These are phyloP conservation scores for Ophion ellenae DNA, from an alignment of 2,888 invertebrate species.

Conservation along the genomic window DNA sequence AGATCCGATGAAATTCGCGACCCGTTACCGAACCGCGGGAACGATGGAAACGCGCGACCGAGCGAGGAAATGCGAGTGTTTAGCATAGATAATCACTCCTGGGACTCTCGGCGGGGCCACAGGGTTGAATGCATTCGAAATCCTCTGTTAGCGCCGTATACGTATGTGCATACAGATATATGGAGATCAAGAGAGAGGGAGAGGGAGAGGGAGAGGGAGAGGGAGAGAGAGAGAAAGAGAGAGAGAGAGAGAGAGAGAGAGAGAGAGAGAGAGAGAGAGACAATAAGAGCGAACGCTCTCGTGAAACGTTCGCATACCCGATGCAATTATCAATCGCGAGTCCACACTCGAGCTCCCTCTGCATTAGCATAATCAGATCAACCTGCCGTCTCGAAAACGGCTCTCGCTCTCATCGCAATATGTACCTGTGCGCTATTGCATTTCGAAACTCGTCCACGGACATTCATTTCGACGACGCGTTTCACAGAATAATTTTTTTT, in stretches of 20 bases:
- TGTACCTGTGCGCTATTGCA: constrained; percentile 35
- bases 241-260: constrained; percentile 11
- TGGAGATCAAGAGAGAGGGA: neutral
- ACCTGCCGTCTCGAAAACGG: constrained; percentile 64
- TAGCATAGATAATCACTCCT: constrained; percentile 80
- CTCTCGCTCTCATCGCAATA: constrained; percentile 48
- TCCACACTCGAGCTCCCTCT: constrained; percentile 66
- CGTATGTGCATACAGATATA: constrained; percentile 3
- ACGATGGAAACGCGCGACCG: constrained; percentile 71
- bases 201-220: neutral
- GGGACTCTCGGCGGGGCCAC: constrained; percentile 70
- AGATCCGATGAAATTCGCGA: constrained; percentile 63
- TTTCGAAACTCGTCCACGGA: constrained; percentile 29
- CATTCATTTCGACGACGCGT: constrained; percentile 8
- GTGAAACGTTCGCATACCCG: constrained; percentile 42
- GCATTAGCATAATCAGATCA: constrained; percentile 80
- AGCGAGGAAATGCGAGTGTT: constrained; percentile 72
- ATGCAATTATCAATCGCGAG: constrained; percentile 80
- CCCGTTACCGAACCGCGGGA: constrained; percentile 60
- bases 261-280: constrained; percentile 13
- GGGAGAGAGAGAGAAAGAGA: neutral
- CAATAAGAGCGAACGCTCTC: constrained; percentile 17
- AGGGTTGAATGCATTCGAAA: constrained; percentile 61
- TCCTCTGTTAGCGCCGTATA: neutral
- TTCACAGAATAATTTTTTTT: neutral